These are phyloP conservation scores for Lithobates pipiens DNA, from an alignment of 2,797 vertebrate genomes.

Conservation along the genomic window DNA sequence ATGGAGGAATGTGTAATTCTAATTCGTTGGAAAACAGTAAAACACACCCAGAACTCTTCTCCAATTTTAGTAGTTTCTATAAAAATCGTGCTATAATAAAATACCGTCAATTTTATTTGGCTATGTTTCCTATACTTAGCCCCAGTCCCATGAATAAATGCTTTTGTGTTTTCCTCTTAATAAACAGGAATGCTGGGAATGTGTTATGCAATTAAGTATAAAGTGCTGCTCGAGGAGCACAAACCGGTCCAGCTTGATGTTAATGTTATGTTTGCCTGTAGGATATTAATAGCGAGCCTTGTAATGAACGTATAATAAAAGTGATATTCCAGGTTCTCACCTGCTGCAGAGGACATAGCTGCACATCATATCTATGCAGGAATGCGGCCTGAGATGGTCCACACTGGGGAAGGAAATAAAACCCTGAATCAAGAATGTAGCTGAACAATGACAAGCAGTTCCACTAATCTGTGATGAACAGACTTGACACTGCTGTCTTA, in stretches of 20 bases:
- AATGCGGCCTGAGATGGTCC: conserved; percentile 67
- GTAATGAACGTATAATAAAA: conserved; percentile 25
- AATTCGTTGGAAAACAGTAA: no score
- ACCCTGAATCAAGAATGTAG: conserved; percentile 64
- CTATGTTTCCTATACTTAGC: no score
- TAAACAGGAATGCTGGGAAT: conserved; percentile 10
- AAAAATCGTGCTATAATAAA: no score
- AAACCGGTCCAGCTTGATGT: conserved; percentile 37
- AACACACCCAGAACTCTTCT: no score
- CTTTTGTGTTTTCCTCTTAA: conserved; percentile 5
- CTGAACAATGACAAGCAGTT: background rate
- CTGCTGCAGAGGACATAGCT: background rate
- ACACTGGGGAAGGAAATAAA: conserved; percentile 70
- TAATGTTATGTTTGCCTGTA: conserved; percentile 1
- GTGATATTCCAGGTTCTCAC: conserved; percentile 11
- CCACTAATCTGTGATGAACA: no score
- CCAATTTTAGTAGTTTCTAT: no score
- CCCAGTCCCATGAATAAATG: background rate
- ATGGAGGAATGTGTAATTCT: no score
- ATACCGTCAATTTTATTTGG: no score
- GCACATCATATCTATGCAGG: conserved; percentile 67
- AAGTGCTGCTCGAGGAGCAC: background rate
- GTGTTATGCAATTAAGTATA: conserved; percentile 8
- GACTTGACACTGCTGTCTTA: no score
- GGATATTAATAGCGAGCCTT: conserved; percentile 3